phyloP scores from a whole-genome alignment of 2,888 invertebrate species.

The Parochlus steinenii region DNA sequence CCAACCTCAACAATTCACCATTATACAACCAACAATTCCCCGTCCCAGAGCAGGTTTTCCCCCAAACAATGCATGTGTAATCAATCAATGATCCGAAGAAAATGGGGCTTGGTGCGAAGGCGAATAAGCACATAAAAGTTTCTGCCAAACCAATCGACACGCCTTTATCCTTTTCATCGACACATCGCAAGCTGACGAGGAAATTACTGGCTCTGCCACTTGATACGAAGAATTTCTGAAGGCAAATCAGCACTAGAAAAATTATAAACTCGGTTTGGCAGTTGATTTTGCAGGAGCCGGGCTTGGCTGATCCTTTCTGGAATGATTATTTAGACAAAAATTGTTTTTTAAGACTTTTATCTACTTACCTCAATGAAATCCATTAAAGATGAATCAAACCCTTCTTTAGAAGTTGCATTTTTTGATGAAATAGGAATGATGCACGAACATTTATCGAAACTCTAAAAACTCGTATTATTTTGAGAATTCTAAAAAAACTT shows the following conservation, averaged over 20 bases:
- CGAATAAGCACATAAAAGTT: slow-evolving; percentile 41
- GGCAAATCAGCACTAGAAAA: slow-evolving; percentile 37
- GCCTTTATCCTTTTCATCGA: slow-evolving; percentile 45
- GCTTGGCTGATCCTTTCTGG: slow-evolving; percentile 33
- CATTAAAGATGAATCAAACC: too few species aligned
- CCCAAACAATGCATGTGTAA: slow-evolving; percentile 42
- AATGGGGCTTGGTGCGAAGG: slow-evolving; percentile 50
- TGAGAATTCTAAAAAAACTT: too few species aligned
- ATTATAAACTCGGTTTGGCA: slow-evolving; percentile 39
- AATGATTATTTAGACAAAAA: too few species aligned
- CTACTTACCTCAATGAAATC: too few species aligned
- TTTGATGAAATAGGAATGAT: too few species aligned
- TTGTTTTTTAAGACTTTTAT: too few species aligned
- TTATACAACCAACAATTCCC: slow-evolving; percentile 51
- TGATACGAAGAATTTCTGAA: slow-evolving; percentile 39
- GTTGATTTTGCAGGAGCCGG: slow-evolving; percentile 39
- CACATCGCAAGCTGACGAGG: slow-evolving; percentile 31
- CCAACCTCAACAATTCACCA: slow-evolving; percentile 31
- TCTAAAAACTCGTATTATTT: too few species aligned
- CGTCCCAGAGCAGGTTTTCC: slow-evolving; percentile 40
- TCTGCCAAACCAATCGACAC: slow-evolving; percentile 44
- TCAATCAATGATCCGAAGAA: slow-evolving; percentile 40
- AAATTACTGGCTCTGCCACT: slow-evolving; percentile 44
- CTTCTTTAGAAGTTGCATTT: too few species aligned
- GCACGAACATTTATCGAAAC: too few species aligned